A percentile compares a stretch with the other conserved stretches of the same genome.
Conservation (phyloP, 2,797 vertebrate species). For the Garrulus glandarius region DNA sequence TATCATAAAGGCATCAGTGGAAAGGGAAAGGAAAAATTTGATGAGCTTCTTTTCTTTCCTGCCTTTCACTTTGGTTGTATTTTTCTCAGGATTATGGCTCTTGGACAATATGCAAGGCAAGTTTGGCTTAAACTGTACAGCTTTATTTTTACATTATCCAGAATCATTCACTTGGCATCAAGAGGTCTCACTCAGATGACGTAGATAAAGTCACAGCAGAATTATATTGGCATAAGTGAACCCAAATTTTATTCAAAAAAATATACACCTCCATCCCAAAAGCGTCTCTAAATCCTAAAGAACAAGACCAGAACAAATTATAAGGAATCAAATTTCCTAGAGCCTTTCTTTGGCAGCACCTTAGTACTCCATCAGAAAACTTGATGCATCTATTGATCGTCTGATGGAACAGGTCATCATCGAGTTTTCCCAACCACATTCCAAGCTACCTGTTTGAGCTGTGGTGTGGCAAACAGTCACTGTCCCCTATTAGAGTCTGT, state of each 20-base stretch:
- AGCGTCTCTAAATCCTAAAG: not conserved
- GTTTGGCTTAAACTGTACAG: not conserved
- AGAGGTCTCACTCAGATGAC: not conserved
- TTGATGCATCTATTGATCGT: not conserved
- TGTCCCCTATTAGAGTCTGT: not conserved
- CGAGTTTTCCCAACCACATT: not conserved
- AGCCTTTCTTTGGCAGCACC: not conserved
- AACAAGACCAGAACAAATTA: not conserved
- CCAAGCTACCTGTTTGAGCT: not conserved
- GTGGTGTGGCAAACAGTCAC: not conserved
- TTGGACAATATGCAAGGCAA: not conserved
- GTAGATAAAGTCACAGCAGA: not conserved
- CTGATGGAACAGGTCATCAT: not conserved
- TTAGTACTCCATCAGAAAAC: not conserved
- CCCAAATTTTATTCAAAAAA: not conserved
- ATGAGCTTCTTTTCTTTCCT: not conserved
- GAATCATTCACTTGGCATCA: not conserved
- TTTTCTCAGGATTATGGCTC: not conserved
- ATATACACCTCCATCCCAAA: rapidly evolving
- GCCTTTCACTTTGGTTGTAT: not conserved
- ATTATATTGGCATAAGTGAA: not conserved
- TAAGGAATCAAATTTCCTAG: not conserved
- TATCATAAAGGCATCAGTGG: not conserved
- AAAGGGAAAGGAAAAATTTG: not conserved
- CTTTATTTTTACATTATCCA: not conserved